phyloP scores from a whole-genome alignment of 2,888 invertebrate species.

The Tanypteryx hageni region DNA sequence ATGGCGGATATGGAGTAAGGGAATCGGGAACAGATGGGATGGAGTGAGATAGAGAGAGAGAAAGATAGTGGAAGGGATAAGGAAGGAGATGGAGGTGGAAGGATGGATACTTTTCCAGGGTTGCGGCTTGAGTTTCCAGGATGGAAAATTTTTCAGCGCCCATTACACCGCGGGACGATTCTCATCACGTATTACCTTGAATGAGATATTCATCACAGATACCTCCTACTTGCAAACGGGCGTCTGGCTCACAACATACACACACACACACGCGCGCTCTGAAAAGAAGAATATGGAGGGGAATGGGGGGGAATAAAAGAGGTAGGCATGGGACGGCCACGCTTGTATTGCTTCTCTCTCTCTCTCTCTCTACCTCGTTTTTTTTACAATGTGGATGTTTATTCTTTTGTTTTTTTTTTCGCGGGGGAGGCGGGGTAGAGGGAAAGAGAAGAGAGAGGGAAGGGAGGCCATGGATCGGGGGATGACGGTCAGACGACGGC shows the following conservation, averaged over 20 bases:
- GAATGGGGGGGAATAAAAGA: neutral
- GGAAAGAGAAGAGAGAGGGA: neutral
- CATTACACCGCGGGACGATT: slow-evolving; percentile 48
- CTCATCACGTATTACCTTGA: slow-evolving; percentile 61
- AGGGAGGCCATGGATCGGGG: neutral
- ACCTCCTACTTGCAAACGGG: slow-evolving; percentile 29
- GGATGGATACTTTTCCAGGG: neutral
- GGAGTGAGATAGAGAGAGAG: neutral
- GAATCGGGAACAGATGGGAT: neutral
- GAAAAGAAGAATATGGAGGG: neutral
- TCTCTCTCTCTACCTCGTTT: too few relatives aligned
- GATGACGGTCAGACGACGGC: neutral
- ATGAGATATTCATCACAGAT: slow-evolving; percentile 63
- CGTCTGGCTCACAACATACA: slow-evolving; percentile 30
- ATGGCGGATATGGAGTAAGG: too few relatives aligned
- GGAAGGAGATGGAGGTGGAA: neutral
- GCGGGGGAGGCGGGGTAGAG: too few relatives aligned
- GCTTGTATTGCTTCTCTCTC: too few relatives aligned
- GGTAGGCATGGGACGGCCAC: neutral
- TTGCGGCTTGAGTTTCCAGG: neutral
- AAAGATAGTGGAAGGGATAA: neutral
- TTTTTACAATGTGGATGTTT: too few relatives aligned
- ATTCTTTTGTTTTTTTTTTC: too few relatives aligned
- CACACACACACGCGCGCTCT: neutral
- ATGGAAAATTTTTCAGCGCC: slow-evolving; percentile 37